Evolutionary conservation across 2,113 vertebrate species (phyloP).

Genomic region (Ceyx melanurus): DNA sequence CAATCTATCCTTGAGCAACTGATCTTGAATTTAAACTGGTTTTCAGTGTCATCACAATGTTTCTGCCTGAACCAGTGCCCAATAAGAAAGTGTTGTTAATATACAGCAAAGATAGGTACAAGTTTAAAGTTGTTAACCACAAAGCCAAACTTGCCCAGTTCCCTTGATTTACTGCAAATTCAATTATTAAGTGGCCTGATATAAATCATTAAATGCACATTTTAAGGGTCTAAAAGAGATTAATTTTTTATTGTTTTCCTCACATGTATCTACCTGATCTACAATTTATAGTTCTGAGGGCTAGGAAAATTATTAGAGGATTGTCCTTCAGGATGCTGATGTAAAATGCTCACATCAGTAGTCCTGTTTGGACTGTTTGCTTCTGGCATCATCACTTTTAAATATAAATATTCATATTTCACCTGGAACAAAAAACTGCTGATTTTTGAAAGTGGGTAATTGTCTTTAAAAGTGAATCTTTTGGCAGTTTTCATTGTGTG

Average conservation of each 20-base stretch:
- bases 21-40: slow-evolving; percentile 12
- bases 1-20: neutral
- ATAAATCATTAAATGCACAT: slow-evolving; percentile 62
- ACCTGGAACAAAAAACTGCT: slow-evolving; percentile 69
- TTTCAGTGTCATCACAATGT: neutral
- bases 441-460: slow-evolving; percentile 68
- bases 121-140: slow-evolving; percentile 38
- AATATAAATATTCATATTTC: slow-evolving; percentile 75
- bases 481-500: slow-evolving; percentile 56
- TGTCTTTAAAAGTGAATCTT: slow-evolving; percentile 65
- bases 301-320: slow-evolving; percentile 20
- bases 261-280: neutral
- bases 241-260: slow-evolving; percentile 53
- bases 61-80: slow-evolving; percentile 2
- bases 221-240: slow-evolving; percentile 53
- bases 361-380: slow-evolving; percentile 45
- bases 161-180: slow-evolving; percentile 64
- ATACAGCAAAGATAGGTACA: neutral
- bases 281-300: slow-evolving; percentile 32
- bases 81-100: neutral
- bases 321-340: slow-evolving; percentile 32
- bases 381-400: slow-evolving; percentile 64
- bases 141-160: slow-evolving; percentile 41
- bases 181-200: slow-evolving; percentile 57
- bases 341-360: slow-evolving; percentile 28